Percentiles rank a stretch among this genome's conserved stretches.
These are phyloP conservation scores for Drosophila athabasca DNA, from an alignment of 1,140 invertebrate species.

Conservation along the genomic window DNA sequence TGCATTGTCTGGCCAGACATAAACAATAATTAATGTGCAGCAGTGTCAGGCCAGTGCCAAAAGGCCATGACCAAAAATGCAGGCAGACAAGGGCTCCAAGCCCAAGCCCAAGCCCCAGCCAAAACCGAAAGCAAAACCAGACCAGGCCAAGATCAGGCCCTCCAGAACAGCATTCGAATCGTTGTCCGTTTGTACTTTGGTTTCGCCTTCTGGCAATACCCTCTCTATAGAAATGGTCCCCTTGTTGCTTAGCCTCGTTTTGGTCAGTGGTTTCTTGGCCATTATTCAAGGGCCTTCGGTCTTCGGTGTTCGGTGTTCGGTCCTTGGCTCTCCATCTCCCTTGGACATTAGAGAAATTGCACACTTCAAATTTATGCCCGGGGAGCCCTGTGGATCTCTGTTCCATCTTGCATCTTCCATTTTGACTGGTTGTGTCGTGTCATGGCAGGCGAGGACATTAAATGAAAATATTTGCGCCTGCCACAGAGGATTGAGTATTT, in stretches of 20 bases:
- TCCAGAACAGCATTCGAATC: background rate
- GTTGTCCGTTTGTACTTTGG: slow-evolving; percentile 4
- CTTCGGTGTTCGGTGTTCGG: background rate
- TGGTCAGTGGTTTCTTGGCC: slow-evolving; percentile 44
- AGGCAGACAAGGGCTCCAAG: slow-evolving; percentile 19
- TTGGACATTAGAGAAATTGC: slow-evolving; percentile 38
- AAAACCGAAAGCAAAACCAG: slow-evolving; percentile 9
- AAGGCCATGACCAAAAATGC: slow-evolving; percentile 66
- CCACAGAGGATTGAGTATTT: slow-evolving; percentile 1
- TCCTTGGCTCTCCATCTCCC: slow-evolving; percentile 9
- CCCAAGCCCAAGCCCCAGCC: slow-evolving; percentile 2
- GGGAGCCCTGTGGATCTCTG: no score
- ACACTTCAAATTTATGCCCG: no score
- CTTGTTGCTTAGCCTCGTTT: slow-evolving; percentile 31
- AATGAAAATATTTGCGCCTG: slow-evolving; percentile 41
- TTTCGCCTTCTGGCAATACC: slow-evolving; percentile 19
- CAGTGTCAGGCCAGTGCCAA: slow-evolving; percentile 61
- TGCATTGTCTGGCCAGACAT: slow-evolving; percentile 69
- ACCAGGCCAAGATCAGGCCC: slow-evolving; percentile 4
- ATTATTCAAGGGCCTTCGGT: slow-evolving; percentile 5
- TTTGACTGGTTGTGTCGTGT: slow-evolving; percentile 46
- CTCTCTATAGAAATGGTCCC: slow-evolving; percentile 4
- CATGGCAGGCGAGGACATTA: slow-evolving; percentile 43
- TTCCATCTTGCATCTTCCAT: slow-evolving; percentile 14
- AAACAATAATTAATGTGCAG: slow-evolving; percentile 73